Base-by-base conservation (phyloP, 2,797 vertebrate species). In the Columba guinea region DNA sequence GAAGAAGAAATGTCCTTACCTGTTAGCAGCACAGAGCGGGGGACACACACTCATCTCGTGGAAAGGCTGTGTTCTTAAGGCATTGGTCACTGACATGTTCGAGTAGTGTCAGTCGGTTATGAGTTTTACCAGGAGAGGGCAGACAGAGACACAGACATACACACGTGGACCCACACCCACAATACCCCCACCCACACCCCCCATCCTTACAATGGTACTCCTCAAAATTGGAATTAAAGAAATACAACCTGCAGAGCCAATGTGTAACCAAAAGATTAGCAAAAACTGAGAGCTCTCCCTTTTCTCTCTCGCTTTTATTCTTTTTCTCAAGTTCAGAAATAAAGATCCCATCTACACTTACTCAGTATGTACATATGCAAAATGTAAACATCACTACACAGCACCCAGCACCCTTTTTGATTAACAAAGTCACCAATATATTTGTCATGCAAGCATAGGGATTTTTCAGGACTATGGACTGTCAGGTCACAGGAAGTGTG, bases 1-100 rank as follows among this genome's bases (percentile, higher is more conserved):
- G 69, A 67, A 86, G 59, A 91, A 71, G 44, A 81, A 51, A 60
- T 18, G 18, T 80, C 64, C 91, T 96, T 96, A 87, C 91, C 88
- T 96, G 75, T 34, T 52, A 55, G 73, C 58, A 87, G 81, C 75
- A 75, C 28, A 34, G 78, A 39, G 70, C 53, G 41, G 15, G 53
- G 67, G 34, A 27, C 24, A 41, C 48, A 26, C 55, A 49, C 19
- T 26, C 35, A 34, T 46, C 53, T 52, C 2, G 2, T 27, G 55
- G 18, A 68, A 93, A 83, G 27, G 64, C 86, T 75, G 80, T 41
- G 82, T 73, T 55, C 41, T 14, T 41, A 77, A 92, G 67, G 64
- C 88, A 68, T 77, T 11, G 34, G 13, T 82, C 52, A 4, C 63
- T 35, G 74, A 15, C 17, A 58, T 22, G 35, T 60, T 2, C 4